Evolutionary conservation across 1,140 invertebrate species (phyloP), one percentile per base, ranked within the genome.

Genomic region (Macrosteles quadrilineatus): DNA sequence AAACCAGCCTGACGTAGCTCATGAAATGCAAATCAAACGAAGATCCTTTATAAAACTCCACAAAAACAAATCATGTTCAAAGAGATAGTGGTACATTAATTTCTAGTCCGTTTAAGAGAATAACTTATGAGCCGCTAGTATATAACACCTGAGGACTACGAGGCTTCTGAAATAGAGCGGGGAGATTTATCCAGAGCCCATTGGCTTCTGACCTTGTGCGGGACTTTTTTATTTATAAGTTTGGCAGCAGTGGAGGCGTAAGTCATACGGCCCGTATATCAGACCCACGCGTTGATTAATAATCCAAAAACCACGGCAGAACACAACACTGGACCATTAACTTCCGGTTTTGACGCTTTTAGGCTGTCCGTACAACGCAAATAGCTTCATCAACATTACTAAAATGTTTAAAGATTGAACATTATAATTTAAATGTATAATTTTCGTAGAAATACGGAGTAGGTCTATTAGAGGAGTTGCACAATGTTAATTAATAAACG

Each of bases 221-320:
- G 21, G 47, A 50, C 47, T 50, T 50, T 50, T 50, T 50, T 50
- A 50, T 50, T 50, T 50, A 50, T 50, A 50, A 50, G 47, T 50
- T 50, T 50, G 47, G 47, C 47, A 50, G 47, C 47, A 4, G n/a
- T 19, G 47, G 21, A 21, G 21, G 47, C 14, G 47, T 50, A 50
- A 50, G 47, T 50, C 47, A 50, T 50, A 19, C 47, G 4, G 21
- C 14, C 47, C 47, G 47, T 50, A 50, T 50, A 50, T 50, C 47
- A 50, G 47, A n/a, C 47, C 47, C 47, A 50, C 47, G 47, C 47
- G 47, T 50, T 50, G 47, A 50, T 50, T 50, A 50, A 50, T 50
- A 50, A 50, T 50, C 47, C 47, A 50, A 50, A 50, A 50, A 17
- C 47, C 47, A 21, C 21, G 47, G 14, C 21, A 21, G 21, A 21